Conservation (phyloP, 2,797 vertebrate species). For the Taenioides sp. region DNA sequence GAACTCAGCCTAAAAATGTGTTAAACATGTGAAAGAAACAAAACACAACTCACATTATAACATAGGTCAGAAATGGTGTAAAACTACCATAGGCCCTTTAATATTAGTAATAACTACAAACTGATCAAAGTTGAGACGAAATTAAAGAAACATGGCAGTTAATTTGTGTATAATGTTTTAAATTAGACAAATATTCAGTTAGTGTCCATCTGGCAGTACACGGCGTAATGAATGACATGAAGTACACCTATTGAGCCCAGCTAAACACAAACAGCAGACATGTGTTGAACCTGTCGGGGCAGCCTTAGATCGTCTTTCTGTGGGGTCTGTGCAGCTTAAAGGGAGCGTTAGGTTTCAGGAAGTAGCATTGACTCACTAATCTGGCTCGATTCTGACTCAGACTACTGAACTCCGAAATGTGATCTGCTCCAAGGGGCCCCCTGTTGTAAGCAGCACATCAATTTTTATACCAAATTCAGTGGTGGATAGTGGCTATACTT, state of each 20-base stretch:
- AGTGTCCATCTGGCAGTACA: not conserved
- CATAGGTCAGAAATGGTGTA: too few species aligned
- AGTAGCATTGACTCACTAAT: conserved; percentile 68
- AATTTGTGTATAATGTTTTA: not conserved
- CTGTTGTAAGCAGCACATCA: conserved; percentile 37
- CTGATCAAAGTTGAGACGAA: not conserved
- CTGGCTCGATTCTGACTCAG: conserved; percentile 63
- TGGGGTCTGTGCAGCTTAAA: conserved; percentile 49
- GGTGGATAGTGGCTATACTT: not conserved
- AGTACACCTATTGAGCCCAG: conserved; percentile 25
- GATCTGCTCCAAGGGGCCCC: conserved; percentile 63
- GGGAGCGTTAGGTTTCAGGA: conserved; percentile 69
- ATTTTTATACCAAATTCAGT: conserved; percentile 27
- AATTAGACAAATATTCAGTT: not conserved
- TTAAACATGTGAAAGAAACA: too few species aligned
- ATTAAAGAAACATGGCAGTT: too few species aligned
- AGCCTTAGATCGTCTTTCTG: conserved; percentile 42
- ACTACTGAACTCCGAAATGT: conserved; percentile 63
- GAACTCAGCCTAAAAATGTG: too few species aligned
- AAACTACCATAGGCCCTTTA: too few species aligned
- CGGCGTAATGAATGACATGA: conserved; percentile 27
- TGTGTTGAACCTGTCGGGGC: conserved; percentile 22
- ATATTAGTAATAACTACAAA: not conserved
- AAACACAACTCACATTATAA: too few species aligned
- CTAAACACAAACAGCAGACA: conserved; percentile 40